Percentiles rank a stretch among this genome's conserved stretches.
Conservation (phyloP, 2,888 invertebrate genomes). For the Lamellibrachia columna region DNA sequence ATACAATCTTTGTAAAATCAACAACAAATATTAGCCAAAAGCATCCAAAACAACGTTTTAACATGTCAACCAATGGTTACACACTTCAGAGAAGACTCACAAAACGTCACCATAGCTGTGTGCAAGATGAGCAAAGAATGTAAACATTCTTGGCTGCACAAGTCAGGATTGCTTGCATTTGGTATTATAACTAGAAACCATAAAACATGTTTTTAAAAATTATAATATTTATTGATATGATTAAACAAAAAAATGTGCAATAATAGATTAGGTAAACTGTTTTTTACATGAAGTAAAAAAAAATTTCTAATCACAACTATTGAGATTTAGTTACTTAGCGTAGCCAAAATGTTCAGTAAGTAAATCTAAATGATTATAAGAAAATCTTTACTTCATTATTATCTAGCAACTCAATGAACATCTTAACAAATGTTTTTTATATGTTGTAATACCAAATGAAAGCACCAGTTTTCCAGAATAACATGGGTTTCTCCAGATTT, state of each 20-base stretch:
- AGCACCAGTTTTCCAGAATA: neutral
- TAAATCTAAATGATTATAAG: too few species aligned
- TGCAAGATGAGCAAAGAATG: neutral
- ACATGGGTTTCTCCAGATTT: neutral
- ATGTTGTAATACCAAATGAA: constrained; percentile 16
- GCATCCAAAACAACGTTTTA: neutral
- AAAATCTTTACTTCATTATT: too few species aligned
- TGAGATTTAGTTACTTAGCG: too few species aligned
- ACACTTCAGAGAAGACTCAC: neutral
- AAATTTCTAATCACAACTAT: too few species aligned
- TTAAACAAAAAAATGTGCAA: neutral
- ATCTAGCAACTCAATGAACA: too few species aligned
- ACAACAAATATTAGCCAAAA: neutral
- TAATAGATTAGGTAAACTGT: neutral
- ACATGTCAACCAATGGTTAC: neutral
- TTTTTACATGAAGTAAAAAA: too few species aligned
- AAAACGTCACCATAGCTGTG: neutral
- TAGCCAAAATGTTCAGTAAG: too few species aligned
- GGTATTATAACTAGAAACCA: neutral
- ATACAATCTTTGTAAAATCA: neutral
- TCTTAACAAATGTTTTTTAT: neutral
- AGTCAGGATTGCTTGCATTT: neutral
- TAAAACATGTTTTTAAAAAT: neutral
- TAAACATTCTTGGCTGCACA: neutral
- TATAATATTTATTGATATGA: neutral